These are phyloP conservation scores for Intellagama lesueurii DNA, from an alignment of 2,797 vertebrate species.

Conservation along the genomic window DNA sequence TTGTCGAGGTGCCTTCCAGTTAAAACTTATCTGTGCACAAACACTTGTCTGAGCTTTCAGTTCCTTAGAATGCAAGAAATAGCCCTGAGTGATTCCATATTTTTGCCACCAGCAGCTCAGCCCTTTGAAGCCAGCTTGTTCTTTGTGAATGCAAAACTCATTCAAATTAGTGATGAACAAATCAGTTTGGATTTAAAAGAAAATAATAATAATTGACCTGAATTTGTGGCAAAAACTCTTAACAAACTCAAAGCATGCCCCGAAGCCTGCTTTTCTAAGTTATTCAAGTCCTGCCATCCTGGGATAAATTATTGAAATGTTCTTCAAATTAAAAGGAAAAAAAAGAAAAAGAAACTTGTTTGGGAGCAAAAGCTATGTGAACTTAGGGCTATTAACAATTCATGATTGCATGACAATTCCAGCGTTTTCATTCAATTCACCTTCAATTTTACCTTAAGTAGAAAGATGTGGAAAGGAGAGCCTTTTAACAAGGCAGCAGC, in stretches of 20 bases:
- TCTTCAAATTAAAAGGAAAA: too few relatives aligned
- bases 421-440: neutral
- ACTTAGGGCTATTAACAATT: neutral
- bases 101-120: constrained; percentile 23
- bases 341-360: neutral
- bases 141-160: constrained; percentile 14
- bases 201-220: constrained; percentile 8
- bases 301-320: neutral
- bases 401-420: neutral
- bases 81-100: neutral
- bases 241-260: constrained; percentile 3
- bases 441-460: neutral
- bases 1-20: neutral
- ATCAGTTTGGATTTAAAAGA: constrained; percentile 7
- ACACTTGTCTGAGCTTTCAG: neutral
- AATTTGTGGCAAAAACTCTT: neutral
- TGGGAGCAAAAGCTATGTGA: neutral
- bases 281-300: constrained; percentile 11
- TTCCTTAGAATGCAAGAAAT: constrained; percentile 1
- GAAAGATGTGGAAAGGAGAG: neutral
- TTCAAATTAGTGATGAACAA: neutral
- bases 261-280: neutral
- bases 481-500: neutral
- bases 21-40: constrained; percentile 25
- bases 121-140: constrained; percentile 23